Percentiles rank a stretch among this genome's conserved stretches.
Conservation (phyloP, 2,797 vertebrate species). For the Pangasius djambal region DNA sequence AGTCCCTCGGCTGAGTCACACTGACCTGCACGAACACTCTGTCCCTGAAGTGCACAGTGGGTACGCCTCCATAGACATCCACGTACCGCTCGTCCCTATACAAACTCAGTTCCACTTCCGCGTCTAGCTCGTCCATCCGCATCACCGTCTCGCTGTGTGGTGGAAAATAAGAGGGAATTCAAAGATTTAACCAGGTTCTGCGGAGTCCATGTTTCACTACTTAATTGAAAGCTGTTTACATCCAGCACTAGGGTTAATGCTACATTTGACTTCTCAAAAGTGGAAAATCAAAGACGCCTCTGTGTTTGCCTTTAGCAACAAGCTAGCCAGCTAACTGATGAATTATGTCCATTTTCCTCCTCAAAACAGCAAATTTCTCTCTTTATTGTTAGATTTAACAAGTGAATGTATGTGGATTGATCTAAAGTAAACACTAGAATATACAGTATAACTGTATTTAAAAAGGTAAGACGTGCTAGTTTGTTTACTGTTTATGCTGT, state of each 20-base stretch:
- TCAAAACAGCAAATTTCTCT: too few species aligned
- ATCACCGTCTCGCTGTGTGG: constrained; percentile 67
- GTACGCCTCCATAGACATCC: constrained; percentile 59
- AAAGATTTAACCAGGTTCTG: not conserved
- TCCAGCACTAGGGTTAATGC: not conserved
- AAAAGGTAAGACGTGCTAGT: too few species aligned
- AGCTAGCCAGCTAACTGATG: too few species aligned
- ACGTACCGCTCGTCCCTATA: constrained; percentile 69
- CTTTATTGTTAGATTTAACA: too few species aligned
- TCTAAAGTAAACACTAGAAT: too few species aligned
- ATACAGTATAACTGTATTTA: too few species aligned
- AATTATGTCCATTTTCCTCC: too few species aligned
- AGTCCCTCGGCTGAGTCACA: constrained; percentile 66
- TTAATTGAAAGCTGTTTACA: not conserved
- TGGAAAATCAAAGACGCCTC: not conserved
- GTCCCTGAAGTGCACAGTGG: constrained; percentile 69
- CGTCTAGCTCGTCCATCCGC: constrained; percentile 67
- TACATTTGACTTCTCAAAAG: not conserved
- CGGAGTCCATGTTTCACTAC: not conserved
- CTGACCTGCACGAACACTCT: constrained; percentile 72
- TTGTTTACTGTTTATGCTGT: too few species aligned
- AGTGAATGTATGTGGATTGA: too few species aligned
- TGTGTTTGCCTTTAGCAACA: too few species aligned
- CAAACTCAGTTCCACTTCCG: constrained; percentile 68
- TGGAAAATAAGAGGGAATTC: not conserved